Base-by-base conservation (phyloP, 2,888 invertebrate species). In the Gasteruption jaculator region DNA sequence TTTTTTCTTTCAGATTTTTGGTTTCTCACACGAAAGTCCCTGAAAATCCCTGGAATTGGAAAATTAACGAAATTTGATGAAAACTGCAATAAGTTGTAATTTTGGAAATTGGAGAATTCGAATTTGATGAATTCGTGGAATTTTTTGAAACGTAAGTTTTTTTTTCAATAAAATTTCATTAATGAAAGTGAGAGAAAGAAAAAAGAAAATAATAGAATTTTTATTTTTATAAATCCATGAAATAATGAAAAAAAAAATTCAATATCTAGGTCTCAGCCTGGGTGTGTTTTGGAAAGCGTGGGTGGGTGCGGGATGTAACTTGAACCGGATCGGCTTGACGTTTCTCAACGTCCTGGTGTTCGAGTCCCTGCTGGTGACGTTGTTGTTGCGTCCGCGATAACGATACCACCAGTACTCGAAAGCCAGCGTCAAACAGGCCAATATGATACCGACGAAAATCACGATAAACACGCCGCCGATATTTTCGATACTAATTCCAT, bases 401-500 rank as follows among this genome's bases (percentile, higher is more conserved):
- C 87, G 86, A 59, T 91, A 91, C 85, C 90, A 92, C 86, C 90
- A 91, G 69, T 94, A 96, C 68, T 97, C 97, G 46, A 93, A 86
- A 0, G 86, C 87, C 25, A 97, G 74, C 0, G 94, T 95, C 33
- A 93, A 72, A 57, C 92, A 91, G 1, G 94, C 93, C 65, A 94
- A 76, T 0, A 87, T 90, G 21, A 95, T 93, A 0, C 95, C 95
- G 56, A 94, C 92, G 62, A 95, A 91, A 49, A 97, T 95, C 0
- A 97, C 94, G 38, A 97, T 92, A 68, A 97, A 97, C 0, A 97
- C 96, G 1, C 96, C 96, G 32, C 94, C 96, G 53, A 97, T 97
- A 68, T 97, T 97, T 63, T 93, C 86, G 46, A 97, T 95, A 45
- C 93, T 94, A 63, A 97, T 97, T 34, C 97, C 97, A 64, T 95